Base-by-base conservation (phyloP, 2,888 invertebrate genomes). In the Ernsta delagoae region DNA sequence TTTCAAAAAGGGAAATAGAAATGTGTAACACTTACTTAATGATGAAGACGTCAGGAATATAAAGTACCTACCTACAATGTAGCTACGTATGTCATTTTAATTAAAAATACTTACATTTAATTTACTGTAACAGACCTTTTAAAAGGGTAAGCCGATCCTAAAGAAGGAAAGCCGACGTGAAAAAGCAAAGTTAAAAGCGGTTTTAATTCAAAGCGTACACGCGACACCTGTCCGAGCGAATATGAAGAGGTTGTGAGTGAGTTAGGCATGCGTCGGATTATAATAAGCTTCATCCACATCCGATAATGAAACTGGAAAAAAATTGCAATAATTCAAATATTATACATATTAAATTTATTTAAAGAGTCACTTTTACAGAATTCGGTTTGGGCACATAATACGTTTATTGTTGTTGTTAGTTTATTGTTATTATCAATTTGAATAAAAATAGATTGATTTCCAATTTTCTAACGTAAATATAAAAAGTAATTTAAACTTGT, bases 191-290 rank as follows among this genome's bases (percentile, higher is more conserved):
- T 66, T 60, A 34, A 50, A 60, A 66, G 50, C 41, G 16, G 39
- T 54, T 60, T 67, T 67, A 60, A 67, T 61, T 61, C 43, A 67
- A 67, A 54, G 54, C 67, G 60, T 61, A 36, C 67, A 67, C 54
- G 54, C 61, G 60, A 61, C 60, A 61, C 59, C 60, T 59, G 66
- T 60, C 66, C n/a, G 39, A 39, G 50, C 50, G 16, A 62, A 50
- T 8, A 34, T 31, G 5, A 24, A 61, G 50, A 53, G 62, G 39
- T 34, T 45, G 16, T 36, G 12, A 64, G 45, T 56, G 56, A 56
- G 56, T 56, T 64, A 45, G 45, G 9, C 54, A 45, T 24, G 56
- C 34, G 39, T 11, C 11, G 31, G n/a, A 63, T 63, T 56, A 56
- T 9, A 31, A 4, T 31, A 16, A 60, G 3, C 45, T 31, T 16